phyloP scores from a whole-genome alignment of 2,797 vertebrate species.

The Pygocentrus nattereri region DNA sequence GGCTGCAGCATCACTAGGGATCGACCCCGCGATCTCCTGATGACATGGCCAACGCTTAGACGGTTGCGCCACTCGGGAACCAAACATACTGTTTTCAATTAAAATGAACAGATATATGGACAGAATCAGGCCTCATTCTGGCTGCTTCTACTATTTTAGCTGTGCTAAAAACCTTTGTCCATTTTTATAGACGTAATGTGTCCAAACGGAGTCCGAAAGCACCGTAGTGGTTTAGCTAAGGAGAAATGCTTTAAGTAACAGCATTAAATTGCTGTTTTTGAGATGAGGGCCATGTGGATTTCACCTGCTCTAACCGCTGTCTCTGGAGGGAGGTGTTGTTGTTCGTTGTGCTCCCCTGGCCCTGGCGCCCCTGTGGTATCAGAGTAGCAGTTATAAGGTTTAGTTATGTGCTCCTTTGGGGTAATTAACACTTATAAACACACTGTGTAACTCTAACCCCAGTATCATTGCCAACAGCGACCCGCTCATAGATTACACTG shows the following conservation, averaged over 20 bases:
- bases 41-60: too few species aligned
- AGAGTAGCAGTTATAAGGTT: not conserved
- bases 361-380: not conserved
- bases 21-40: too few species aligned
- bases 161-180: too few species aligned
- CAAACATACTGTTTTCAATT: too few species aligned
- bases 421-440: not conserved
- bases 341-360: not conserved
- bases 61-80: too few species aligned
- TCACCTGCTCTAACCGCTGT: not conserved
- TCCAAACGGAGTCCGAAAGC: not conserved
- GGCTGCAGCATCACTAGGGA: too few species aligned
- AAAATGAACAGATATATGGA: too few species aligned
- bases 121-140: too few species aligned
- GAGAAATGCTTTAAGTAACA: not conserved
- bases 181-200: too few species aligned
- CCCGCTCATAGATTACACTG: not conserved
- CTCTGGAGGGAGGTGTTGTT: slow-evolving; percentile 4
- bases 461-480: not conserved
- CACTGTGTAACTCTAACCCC: not conserved
- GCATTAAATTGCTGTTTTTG: not conserved
- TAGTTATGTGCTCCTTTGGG: not conserved
- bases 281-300: not conserved
- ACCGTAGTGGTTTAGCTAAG: too few species aligned
- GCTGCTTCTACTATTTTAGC: too few species aligned